Evolutionary conservation across 2,113 vertebrate genomes (phyloP).

Genomic region (Tiliqua scincoides): DNA sequence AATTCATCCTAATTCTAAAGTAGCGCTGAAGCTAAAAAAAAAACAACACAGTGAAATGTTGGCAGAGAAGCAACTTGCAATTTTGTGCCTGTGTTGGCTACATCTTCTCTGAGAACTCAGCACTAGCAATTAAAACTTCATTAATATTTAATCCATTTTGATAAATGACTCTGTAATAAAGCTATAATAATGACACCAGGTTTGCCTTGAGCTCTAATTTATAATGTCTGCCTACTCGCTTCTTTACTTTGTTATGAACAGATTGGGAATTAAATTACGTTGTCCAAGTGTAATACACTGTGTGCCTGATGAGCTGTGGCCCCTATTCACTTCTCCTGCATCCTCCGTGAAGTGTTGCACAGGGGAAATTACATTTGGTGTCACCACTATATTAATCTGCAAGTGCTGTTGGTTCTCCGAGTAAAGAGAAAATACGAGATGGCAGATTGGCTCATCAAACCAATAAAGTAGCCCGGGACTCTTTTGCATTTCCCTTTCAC

Average conservation of each 20-base stretch:
- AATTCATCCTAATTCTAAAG: not conserved
- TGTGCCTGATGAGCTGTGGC: conserved; percentile 63
- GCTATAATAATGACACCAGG: conserved; percentile 36
- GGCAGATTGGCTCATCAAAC: conserved; percentile 30
- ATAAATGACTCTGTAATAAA: conserved; percentile 60
- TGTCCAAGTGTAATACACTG: conserved; percentile 53
- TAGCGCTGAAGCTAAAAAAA: not conserved
- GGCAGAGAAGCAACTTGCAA: conserved; percentile 2
- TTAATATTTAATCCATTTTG: conserved; percentile 43
- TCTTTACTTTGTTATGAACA: conserved; percentile 21
- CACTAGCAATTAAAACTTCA: conserved; percentile 35
- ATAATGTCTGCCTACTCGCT: conserved; percentile 48
- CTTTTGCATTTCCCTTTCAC: conserved; percentile 17
- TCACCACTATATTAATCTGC: conserved; percentile 51
- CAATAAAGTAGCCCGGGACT: conserved; percentile 29
- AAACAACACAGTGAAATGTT: not conserved
- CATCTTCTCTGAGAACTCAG: not conserved
- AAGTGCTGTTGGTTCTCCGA: conserved; percentile 40
- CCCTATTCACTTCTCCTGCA: conserved; percentile 45
- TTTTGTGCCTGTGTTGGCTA: not conserved
- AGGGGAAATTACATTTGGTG: conserved; percentile 66
- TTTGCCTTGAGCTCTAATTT: conserved; percentile 67
- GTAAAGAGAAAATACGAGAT: conserved; percentile 21
- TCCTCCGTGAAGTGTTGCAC: conserved; percentile 56
- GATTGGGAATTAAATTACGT: conserved; percentile 63